Conservation (phyloP, 2,113 vertebrate genomes). For the Gallinago undulata region DNA sequence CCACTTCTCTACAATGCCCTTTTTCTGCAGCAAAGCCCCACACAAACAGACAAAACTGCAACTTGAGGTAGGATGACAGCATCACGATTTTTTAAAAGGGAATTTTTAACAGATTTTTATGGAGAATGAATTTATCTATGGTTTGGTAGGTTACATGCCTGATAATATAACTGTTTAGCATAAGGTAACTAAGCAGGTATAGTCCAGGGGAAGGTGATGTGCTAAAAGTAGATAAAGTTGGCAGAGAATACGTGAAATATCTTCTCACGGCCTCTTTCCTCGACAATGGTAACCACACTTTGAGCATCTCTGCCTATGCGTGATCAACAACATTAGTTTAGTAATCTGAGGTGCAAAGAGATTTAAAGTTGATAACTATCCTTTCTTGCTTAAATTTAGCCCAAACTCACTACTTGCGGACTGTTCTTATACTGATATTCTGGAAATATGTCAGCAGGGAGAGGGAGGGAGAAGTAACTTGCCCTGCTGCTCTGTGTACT, state of each 20-base stretch:
- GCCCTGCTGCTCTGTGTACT: not conserved
- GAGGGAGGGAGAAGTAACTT: not conserved
- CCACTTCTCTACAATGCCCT: not conserved
- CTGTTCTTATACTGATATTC: not conserved
- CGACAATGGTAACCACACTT: not conserved
- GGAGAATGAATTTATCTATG: not conserved
- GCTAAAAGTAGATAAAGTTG: not conserved
- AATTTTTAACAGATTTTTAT: not conserved
- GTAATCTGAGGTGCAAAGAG: not conserved
- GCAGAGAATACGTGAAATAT: not conserved
- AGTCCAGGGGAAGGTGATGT: not conserved
- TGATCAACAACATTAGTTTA: not conserved
- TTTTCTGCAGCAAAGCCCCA: not conserved
- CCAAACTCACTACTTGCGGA: not conserved
- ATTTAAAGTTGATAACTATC: not conserved
- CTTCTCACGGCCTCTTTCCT: not conserved
- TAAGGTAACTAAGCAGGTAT: not conserved
- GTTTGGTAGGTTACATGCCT: not conserved
- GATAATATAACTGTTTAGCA: not conserved
- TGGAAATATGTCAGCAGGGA: not conserved
- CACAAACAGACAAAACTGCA: not conserved
- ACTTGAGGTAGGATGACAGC: not conserved
- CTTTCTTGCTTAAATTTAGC: not conserved
- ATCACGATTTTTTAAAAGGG: not conserved
- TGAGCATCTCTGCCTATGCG: not conserved